Conservation (phyloP, 2,113 vertebrate species). For the Irena cyanogastra region DNA sequence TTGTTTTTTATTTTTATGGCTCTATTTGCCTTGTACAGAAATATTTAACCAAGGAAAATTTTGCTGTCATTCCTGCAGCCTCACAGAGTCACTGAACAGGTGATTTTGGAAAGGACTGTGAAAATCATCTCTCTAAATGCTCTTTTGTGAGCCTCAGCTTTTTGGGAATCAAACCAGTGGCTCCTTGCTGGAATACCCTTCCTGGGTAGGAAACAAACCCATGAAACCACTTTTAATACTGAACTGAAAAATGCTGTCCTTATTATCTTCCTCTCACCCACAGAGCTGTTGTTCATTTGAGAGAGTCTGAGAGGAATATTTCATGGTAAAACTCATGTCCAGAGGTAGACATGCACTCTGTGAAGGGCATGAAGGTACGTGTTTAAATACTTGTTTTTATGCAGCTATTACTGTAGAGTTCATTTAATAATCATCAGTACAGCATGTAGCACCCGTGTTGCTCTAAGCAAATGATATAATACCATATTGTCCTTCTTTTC, state of each 20-base stretch:
- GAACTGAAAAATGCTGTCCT: not conserved
- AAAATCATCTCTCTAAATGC: not conserved
- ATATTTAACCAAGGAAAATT: not conserved
- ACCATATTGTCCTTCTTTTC: not conserved
- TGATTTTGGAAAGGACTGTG: not conserved
- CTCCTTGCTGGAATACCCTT: not conserved
- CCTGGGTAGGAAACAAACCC: not conserved
- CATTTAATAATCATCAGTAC: not conserved
- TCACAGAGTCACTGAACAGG: not conserved
- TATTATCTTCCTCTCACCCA: not conserved
- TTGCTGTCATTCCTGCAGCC: not conserved
- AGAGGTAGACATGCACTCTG: not conserved
- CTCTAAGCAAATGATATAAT: not conserved
- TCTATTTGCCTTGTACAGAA: not conserved
- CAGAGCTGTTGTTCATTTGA: not conserved
- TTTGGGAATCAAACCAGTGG: not conserved
- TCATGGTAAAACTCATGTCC: not conserved
- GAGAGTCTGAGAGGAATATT: not conserved
- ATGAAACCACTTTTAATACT: not conserved
- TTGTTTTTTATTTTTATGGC: not conserved
- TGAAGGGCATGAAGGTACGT: not conserved
- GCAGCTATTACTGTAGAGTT: not conserved
- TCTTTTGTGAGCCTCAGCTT: not conserved
- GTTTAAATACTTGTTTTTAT: not conserved
- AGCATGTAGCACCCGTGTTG: not conserved